These are phyloP conservation scores for Malurus splendens DNA, from an alignment of 2,797 vertebrate genomes.

Conservation along the genomic window DNA sequence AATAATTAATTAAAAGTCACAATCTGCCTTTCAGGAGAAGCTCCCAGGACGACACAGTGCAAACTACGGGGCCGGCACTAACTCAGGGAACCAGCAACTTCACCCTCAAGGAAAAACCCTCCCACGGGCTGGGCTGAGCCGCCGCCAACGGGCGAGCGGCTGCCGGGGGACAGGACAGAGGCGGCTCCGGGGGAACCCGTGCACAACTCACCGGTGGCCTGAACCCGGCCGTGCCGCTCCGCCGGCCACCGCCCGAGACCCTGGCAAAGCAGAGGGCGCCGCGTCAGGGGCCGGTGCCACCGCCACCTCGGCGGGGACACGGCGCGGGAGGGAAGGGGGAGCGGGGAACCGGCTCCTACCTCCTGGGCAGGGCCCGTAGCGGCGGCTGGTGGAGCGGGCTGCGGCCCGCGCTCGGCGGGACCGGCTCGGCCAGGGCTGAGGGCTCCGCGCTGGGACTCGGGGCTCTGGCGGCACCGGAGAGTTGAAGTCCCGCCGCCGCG, in stretches of 20 bases:
- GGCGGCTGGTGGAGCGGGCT: neutral
- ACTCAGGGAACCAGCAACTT: neutral
- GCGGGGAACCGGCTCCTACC: neutral
- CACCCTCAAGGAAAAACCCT: fast-evolving
- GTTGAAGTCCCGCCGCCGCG: fast-evolving
- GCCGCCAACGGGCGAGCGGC: neutral
- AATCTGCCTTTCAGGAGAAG: neutral
- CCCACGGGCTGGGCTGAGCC: neutral
- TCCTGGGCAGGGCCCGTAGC: neutral
- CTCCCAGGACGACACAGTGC: neutral
- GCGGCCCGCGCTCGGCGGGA: neutral
- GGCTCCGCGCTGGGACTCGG: neutral
- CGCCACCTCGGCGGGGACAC: neutral
- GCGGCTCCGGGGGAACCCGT: neutral
- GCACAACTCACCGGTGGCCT: neutral
- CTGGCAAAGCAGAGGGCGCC: neutral
- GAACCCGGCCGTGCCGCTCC: neutral
- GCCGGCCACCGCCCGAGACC: neutral
- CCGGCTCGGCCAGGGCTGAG: neutral
- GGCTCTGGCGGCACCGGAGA: neutral
- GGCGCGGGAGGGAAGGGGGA: fast-evolving
- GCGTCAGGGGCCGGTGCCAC: neutral
- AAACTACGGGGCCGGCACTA: neutral
- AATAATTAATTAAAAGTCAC: neutral
- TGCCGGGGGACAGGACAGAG: neutral